Conservation (phyloP, 2,113 vertebrate species). For the Triplophysa dalaica region DNA sequence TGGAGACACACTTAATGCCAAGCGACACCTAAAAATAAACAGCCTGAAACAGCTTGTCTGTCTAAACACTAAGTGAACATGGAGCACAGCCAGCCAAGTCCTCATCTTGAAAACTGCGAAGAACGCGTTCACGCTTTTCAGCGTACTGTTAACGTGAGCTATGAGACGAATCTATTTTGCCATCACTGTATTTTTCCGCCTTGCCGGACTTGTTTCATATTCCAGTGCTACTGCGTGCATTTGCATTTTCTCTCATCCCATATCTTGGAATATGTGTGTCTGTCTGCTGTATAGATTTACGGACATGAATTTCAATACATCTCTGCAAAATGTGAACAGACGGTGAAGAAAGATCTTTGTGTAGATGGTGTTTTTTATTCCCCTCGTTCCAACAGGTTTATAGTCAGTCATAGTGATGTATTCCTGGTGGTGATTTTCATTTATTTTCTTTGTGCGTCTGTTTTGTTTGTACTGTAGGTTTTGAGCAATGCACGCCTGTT, state of each 20-base stretch:
- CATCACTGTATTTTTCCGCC: slow-evolving; percentile 51
- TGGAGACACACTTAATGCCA: slow-evolving; percentile 44
- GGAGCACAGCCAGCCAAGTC: slow-evolving; percentile 40
- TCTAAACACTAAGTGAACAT: slow-evolving; percentile 49
- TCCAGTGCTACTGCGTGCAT: slow-evolving; percentile 40
- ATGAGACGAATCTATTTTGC: slow-evolving; percentile 62
- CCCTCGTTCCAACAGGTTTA: neutral
- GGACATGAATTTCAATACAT: slow-evolving; percentile 13
- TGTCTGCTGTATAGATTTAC: slow-evolving; percentile 28
- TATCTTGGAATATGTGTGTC: slow-evolving; percentile 1
- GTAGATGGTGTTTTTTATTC: slow-evolving; percentile 8
- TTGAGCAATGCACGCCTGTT: slow-evolving; percentile 89
- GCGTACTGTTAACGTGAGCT: slow-evolving; percentile 59
- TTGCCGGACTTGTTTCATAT: neutral
- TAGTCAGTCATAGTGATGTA: slow-evolving; percentile 1
- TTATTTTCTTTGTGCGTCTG: slow-evolving; percentile 11
- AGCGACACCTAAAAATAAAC: slow-evolving; percentile 52
- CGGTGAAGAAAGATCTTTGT: slow-evolving; percentile 21
- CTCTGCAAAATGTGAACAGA: slow-evolving; percentile 20
- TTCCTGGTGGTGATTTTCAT: slow-evolving; percentile 10
- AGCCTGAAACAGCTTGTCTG: slow-evolving; percentile 49
- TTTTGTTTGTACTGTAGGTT: slow-evolving; percentile 71
- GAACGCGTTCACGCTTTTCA: slow-evolving; percentile 49
- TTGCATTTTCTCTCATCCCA: slow-evolving; percentile 45
- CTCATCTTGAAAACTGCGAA: slow-evolving; percentile 43